Evolutionary conservation across 2,888 invertebrate genomes (phyloP).

Genomic region (Pristionchus entomophagus): DNA sequence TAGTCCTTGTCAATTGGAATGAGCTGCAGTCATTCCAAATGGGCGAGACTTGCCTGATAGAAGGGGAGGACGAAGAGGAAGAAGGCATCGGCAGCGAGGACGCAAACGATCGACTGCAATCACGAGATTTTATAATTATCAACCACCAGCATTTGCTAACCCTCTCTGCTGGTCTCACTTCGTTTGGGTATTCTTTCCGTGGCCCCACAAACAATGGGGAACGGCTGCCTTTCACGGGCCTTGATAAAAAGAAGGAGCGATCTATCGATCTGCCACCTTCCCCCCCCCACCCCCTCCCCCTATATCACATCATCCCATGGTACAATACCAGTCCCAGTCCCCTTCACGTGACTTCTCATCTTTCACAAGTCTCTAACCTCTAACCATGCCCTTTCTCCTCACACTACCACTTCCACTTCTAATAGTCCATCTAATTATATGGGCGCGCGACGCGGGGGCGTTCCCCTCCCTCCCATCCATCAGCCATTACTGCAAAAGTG

Average conservation of each 20-base stretch:
- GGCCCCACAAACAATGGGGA: neutral
- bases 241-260: slow-evolving; percentile 5
- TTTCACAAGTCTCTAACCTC: neutral
- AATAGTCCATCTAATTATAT: neutral
- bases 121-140: no score
- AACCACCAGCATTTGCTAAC: no score
- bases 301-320: neutral
- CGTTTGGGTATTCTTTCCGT: no score
- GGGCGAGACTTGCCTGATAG: slow-evolving; percentile 58
- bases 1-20: no score
- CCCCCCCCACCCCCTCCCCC: neutral
- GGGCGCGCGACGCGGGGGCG: neutral
- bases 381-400: neutral
- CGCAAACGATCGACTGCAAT: slow-evolving; percentile 60
- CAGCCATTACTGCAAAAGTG: neutral
- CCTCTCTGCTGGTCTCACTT: neutral
- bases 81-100: slow-evolving; percentile 64
- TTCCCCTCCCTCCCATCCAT: neutral
- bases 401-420: no score
- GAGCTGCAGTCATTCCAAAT: neutral
- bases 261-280: neutral
- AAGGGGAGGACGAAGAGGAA: slow-evolving; percentile 68
- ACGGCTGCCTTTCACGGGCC: neutral
- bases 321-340: neutral
- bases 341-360: neutral